Conservation (phyloP, 35 echinoderm and acorn worm species). For the Holothuria glaberrima region DNA sequence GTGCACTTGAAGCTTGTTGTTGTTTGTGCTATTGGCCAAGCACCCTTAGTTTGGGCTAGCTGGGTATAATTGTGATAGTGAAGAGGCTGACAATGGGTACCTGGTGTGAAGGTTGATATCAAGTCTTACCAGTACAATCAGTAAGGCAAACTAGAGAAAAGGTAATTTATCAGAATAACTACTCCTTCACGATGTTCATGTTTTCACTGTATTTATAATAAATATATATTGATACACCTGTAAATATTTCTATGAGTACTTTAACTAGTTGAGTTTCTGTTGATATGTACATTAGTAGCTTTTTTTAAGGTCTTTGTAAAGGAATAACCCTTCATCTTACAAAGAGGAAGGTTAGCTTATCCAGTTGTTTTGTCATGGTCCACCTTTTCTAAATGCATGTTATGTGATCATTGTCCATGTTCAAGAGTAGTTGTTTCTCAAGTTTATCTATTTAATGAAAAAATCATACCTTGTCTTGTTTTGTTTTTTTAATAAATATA, state of each 20-base stretch:
- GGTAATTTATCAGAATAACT: slow-evolving; percentile 37
- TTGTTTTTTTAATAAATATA: slow-evolving; percentile 47
- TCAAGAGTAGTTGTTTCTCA: slow-evolving; percentile 48
- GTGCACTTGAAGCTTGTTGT: too few species aligned
- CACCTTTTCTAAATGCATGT: slow-evolving; percentile 42
- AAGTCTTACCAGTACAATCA: too few species aligned
- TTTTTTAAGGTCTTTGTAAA: neutral
- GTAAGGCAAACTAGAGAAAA: neutral
- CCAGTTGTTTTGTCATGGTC: slow-evolving; percentile 31
- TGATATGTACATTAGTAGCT: slow-evolving; percentile 24
- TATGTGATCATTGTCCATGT: slow-evolving; percentile 41
- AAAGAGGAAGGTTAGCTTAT: neutral
- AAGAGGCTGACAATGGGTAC: too few species aligned
- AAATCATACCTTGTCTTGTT: neutral
- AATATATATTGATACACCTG: slow-evolving; percentile 46
- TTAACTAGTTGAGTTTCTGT: slow-evolving; percentile 37
- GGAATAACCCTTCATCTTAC: too few species aligned
- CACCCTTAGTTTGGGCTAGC: too few species aligned
- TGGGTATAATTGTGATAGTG: too few species aligned
- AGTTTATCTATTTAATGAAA: slow-evolving; percentile 49
- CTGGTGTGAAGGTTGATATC: too few species aligned
- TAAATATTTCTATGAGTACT: slow-evolving; percentile 53
- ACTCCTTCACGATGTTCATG: slow-evolving; percentile 16
- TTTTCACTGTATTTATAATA: slow-evolving; percentile 52
- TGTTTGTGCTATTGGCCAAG: too few species aligned